Evolutionary conservation across 2,888 invertebrate species (phyloP).

Genomic region (Philonicus albiceps): DNA sequence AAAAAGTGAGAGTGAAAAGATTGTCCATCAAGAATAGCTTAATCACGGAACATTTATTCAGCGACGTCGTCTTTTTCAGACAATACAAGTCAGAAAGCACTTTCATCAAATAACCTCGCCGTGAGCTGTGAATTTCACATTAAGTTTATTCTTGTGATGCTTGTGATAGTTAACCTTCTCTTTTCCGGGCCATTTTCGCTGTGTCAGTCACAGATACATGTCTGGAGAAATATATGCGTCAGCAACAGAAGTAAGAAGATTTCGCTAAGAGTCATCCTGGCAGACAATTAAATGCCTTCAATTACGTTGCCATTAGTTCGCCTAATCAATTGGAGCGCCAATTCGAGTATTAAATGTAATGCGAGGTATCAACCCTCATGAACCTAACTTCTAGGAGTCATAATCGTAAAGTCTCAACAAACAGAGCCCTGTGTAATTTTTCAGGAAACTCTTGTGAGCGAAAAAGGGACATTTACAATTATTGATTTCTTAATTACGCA

Average conservation of each 20-base stretch:
- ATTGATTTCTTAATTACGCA: slow-evolving; percentile 1
- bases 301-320: slow-evolving; percentile 1
- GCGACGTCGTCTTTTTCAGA: background rate
- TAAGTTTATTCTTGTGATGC: background rate
- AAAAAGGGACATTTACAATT: background rate
- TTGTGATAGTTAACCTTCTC: background rate
- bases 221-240: background rate
- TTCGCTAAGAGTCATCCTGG: background rate
- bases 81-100: background rate
- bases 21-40: background rate
- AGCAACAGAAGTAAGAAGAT: background rate
- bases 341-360: background rate
- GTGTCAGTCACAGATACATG: background rate
- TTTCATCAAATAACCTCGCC: background rate
- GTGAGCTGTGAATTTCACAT: background rate
- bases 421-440: background rate
- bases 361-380: background rate
- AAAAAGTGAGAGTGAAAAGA: background rate
- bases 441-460: background rate
- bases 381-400: background rate
- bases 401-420: background rate
- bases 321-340: slow-evolving; percentile 6
- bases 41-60: background rate
- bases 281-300: slow-evolving; percentile 13
- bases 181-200: background rate